phyloP scores from a whole-genome alignment of 2,113 vertebrate species.

The Meles meles region DNA sequence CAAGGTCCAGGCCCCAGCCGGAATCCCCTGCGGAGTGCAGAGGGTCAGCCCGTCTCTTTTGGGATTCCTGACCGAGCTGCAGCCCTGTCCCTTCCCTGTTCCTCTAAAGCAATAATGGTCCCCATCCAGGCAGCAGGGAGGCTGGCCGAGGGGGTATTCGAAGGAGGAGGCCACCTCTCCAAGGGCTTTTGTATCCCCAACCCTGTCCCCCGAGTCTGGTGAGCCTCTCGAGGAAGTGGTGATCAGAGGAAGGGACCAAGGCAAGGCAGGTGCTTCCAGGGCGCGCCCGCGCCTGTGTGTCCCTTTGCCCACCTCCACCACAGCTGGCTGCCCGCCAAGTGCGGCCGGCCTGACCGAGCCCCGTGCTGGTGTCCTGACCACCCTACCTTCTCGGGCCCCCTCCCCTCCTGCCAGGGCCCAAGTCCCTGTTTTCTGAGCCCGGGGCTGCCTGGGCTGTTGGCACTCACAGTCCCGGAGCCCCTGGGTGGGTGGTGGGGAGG shows the following conservation, averaged over 20 bases:
- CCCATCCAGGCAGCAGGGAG: conserved; percentile 64
- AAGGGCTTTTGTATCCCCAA: conserved; percentile 54
- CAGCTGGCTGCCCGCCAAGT: conserved; percentile 8
- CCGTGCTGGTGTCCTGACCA: not conserved
- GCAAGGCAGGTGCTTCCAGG: conserved; percentile 20
- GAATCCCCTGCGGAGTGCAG: not conserved
- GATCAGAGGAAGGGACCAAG: conserved; percentile 64
- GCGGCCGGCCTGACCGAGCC: not conserved
- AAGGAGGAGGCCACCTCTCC: conserved; percentile 33
- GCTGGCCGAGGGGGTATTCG: not conserved
- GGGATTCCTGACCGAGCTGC: not conserved
- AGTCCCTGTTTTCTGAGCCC: conserved; percentile 77
- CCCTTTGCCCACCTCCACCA: not conserved
- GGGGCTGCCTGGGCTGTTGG: conserved; percentile 67
- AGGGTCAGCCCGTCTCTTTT: not conserved
- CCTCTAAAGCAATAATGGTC: conserved; percentile 83
- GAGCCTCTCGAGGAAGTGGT: conserved; percentile 3
- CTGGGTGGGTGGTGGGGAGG: conserved; percentile 72
- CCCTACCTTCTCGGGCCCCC: not conserved
- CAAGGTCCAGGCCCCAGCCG: not conserved
- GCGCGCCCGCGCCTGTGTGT: fast-evolving
- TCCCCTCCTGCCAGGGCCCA: conserved; percentile 22
- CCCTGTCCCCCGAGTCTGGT: not conserved
- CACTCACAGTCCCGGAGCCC: conserved; percentile 68
- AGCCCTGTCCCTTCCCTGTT: not conserved